A percentile compares a stretch with the other conserved stretches of the same genome.
Evolutionary conservation across 2,888 invertebrate genomes (phyloP).

Genomic region (Yponomeuta evonymella): DNA sequence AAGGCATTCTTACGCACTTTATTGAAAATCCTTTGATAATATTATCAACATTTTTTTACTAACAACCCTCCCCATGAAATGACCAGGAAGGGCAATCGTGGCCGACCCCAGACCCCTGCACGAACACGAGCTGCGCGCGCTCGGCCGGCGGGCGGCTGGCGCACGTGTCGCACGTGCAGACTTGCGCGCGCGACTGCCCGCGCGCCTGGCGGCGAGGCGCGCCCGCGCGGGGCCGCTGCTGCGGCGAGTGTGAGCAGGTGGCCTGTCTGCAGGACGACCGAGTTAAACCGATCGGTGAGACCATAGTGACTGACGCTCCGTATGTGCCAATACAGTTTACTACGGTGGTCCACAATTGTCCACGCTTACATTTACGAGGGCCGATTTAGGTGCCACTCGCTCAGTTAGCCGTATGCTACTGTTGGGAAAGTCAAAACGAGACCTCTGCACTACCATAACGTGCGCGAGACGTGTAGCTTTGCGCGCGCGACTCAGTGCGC

Average conservation of each 20-base stretch:
- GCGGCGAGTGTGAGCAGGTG: slow-evolving; percentile 78
- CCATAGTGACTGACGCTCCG: neutral
- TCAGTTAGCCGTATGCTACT: too few species aligned
- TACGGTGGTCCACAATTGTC: too few species aligned
- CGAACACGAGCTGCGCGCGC: slow-evolving; percentile 64
- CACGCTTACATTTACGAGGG: too few species aligned
- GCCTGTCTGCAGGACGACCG: slow-evolving; percentile 72
- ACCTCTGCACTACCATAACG: too few species aligned
- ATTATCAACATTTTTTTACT: too few species aligned
- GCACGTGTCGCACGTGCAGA: slow-evolving; percentile 51
- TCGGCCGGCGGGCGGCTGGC: slow-evolving; percentile 53
- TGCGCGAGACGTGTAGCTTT: too few species aligned
- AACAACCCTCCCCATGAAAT: too few species aligned
- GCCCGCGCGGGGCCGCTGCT: slow-evolving; percentile 75
- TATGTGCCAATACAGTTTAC: too few species aligned
- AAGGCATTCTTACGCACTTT: neutral
- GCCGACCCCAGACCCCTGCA: slow-evolving; percentile 72
- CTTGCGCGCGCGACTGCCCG: slow-evolving; percentile 64
- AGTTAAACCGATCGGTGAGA: slow-evolving; percentile 62
- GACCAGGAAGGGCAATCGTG: slow-evolving; percentile 67
- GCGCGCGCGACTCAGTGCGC: too few species aligned
- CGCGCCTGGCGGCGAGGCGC: slow-evolving; percentile 67
- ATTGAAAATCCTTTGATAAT: neutral
- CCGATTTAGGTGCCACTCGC: too few species aligned
- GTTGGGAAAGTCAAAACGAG: too few species aligned